These are phyloP conservation scores for Tipula vernalis DNA, from an alignment of 2,888 invertebrate genomes.

Conservation along the genomic window DNA sequence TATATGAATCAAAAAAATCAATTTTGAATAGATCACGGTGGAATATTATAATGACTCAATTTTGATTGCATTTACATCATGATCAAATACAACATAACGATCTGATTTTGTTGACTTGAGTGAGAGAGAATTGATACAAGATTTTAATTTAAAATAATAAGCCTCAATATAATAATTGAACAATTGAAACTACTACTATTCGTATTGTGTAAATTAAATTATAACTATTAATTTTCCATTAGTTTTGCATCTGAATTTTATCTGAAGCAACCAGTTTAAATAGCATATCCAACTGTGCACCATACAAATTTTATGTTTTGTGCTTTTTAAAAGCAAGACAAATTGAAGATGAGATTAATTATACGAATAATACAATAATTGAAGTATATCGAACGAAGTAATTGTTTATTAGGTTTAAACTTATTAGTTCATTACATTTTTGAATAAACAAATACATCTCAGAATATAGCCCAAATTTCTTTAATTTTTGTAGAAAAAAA, in stretches of 20 bases:
- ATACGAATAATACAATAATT: background rate
- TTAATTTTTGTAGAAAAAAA: background rate
- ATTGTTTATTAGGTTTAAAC: background rate
- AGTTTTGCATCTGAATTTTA: background rate
- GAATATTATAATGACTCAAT: background rate
- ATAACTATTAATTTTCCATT: background rate
- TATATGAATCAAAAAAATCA: background rate
- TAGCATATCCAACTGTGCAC: background rate
- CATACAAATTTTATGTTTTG: background rate
- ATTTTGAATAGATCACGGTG: background rate
- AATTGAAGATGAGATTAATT: background rate
- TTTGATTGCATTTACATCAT: background rate
- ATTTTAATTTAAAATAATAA: constrained; percentile 4
- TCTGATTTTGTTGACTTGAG: background rate
- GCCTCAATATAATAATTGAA: background rate
- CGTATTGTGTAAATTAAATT: background rate
- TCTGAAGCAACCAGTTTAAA: background rate
- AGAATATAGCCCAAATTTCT: background rate
- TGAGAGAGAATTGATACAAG: background rate
- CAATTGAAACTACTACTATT: background rate
- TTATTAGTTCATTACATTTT: background rate
- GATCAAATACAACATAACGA: background rate
- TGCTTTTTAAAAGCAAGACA: background rate
- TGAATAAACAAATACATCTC: background rate
- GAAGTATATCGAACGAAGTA: background rate